Conservation (phyloP, 2,113 vertebrate genomes). For the Perca fluviatilis region DNA sequence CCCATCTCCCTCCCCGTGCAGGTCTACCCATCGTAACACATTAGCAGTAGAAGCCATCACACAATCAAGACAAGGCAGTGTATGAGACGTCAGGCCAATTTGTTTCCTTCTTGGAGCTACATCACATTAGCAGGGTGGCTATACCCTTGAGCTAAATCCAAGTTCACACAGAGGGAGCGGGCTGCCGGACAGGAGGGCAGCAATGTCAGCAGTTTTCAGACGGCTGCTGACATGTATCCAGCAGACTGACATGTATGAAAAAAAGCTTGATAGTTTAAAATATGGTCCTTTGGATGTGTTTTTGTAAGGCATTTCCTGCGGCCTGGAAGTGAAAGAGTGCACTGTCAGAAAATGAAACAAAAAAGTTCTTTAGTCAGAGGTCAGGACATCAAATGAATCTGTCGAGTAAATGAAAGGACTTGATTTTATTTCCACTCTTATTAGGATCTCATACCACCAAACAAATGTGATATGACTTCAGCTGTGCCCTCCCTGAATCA, state of each 20-base stretch:
- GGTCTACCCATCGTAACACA: constrained; percentile 83
- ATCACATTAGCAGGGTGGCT: constrained; percentile 80
- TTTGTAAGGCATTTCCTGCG: constrained; percentile 33
- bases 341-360: constrained; percentile 25
- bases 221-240: constrained; percentile 77
- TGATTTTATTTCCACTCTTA: constrained; percentile 36
- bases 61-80: constrained; percentile 82
- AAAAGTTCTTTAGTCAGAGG: constrained; percentile 51
- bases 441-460: constrained; percentile 36
- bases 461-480: constrained; percentile 43
- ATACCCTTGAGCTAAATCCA: constrained; percentile 86
- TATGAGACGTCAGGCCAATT: constrained; percentile 84
- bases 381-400: constrained; percentile 46
- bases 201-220: constrained; percentile 82
- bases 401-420: constrained; percentile 39
- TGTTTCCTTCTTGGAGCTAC: constrained; percentile 81
- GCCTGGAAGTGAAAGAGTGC: constrained; percentile 22
- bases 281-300: constrained; percentile 58
- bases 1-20: constrained; percentile 61
- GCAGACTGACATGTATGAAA: constrained; percentile 75
- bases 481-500: constrained; percentile 29
- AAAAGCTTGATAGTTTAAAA: constrained; percentile 68
- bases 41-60: constrained; percentile 83
- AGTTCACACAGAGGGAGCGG: constrained; percentile 80
- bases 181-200: constrained; percentile 75